phyloP scores from a whole-genome alignment of 1,140 invertebrate genomes.

The Mercenaria mercenaria region DNA sequence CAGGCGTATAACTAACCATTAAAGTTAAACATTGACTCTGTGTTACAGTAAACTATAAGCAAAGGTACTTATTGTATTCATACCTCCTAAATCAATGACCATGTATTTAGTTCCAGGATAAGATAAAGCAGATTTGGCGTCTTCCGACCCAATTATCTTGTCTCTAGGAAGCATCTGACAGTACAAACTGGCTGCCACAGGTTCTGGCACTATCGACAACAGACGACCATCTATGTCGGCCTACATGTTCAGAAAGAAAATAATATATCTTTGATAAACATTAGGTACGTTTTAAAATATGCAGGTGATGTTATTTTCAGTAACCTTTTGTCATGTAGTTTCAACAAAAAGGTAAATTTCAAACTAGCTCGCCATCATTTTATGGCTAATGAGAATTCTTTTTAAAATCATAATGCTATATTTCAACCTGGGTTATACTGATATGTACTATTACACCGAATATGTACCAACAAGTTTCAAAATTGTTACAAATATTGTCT shows the following conservation, averaged over 20 bases:
- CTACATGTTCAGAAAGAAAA: background rate
- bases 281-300: background rate
- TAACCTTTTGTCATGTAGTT: no score
- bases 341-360: background rate
- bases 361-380: background rate
- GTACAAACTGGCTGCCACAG: slow-evolving; percentile 47
- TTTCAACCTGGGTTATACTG: no score
- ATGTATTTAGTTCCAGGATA: no score
- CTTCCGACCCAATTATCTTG: slow-evolving; percentile 18
- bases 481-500: background rate
- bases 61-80: no score
- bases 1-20: no score
- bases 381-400: background rate
- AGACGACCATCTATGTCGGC: slow-evolving; percentile 55
- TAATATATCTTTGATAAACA: background rate
- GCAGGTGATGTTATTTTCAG: background rate
- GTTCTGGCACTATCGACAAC: slow-evolving; percentile 42
- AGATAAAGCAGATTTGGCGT: slow-evolving; percentile 20
- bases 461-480: background rate
- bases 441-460: background rate
- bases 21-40: no score
- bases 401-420: no score
- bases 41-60: no score
- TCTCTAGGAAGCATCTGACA: slow-evolving; percentile 33
- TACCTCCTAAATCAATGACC: no score